Evolutionary conservation across 2,888 invertebrate genomes (phyloP), one percentile per base, ranked within the genome.

Genomic region (Ophraella communa): DNA sequence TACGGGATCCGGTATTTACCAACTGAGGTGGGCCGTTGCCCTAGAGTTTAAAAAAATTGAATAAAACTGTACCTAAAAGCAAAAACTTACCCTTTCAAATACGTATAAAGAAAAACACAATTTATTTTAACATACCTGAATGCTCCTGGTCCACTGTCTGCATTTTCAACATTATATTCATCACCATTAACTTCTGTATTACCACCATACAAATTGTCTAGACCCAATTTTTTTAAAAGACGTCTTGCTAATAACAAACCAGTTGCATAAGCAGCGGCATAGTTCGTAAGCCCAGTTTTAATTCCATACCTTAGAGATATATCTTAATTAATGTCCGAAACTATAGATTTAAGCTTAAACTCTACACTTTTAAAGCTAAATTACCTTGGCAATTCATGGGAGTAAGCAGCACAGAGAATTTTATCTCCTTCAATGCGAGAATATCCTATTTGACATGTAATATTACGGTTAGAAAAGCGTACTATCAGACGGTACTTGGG

Each of bases 401-500:
- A 92, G 84, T 99, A 99, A 0, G 99, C 98, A 70, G 98, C 93
- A 80, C 95, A 95, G 11, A 99, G 92, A 82, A 99, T 93, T 81
- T 93, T 93, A 84, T 99, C 99, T 76, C 99, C 99, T 83, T 98
- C 96, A 79, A 99, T 97, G 78, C 96, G 91, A 62, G 99, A 96
- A 83, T 98, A 99, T 20, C 97, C 98, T 77, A 99, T 92, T 87
- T 99, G 99, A 81, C 96, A 96, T 69, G 95, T 96, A 76, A 99
- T 95, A 85, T 98, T 95, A 83, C 94, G 95, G 88, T 99, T 99
- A 74, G 98, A 96, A 72, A 98, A 88, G 77, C 99, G 93, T 67
- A 99, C 99, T 81, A 98, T 95, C 83, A 99, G 84, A 74, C 99
- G 93, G 83, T 99, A 99, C 84, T 99, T 99, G 47, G 99, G 99